Evolutionary conservation across 2,888 invertebrate species (phyloP).

Genomic region (Synanthedon formicaeformis): DNA sequence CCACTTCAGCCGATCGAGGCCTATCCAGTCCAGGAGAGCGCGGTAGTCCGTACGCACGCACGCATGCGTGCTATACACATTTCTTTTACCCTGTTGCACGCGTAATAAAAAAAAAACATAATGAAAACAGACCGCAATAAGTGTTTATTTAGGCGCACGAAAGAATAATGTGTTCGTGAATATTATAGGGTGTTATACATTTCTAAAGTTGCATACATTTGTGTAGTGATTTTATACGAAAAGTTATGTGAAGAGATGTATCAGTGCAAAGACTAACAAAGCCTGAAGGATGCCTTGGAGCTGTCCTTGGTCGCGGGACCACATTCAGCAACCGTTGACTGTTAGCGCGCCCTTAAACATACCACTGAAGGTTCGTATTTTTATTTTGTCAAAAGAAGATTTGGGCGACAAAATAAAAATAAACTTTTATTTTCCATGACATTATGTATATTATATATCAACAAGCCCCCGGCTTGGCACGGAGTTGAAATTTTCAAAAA

Average conservation of each 20-base stretch:
- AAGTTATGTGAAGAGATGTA: constrained; percentile 22
- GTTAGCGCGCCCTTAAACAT: constrained; percentile 45
- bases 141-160: background rate
- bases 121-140: background rate
- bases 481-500: no score
- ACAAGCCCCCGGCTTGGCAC: no score
- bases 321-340: constrained; percentile 22
- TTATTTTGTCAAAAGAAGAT: background rate
- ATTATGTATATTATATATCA: no score
- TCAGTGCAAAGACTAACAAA: constrained; percentile 24
- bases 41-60: constrained; percentile 47
- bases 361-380: constrained; percentile 44
- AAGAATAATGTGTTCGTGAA: background rate
- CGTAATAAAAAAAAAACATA: background rate
- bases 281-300: constrained; percentile 50
- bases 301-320: constrained; percentile 59
- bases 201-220: background rate
- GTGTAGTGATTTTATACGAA: background rate
- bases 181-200: background rate
- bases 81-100: constrained; percentile 35
- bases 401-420: no score
- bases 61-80: constrained; percentile 32
- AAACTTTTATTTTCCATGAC: no score
- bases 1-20: constrained; percentile 18
- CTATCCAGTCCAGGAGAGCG: constrained; percentile 20